Base-by-base conservation (phyloP, 2,797 vertebrate genomes). In the Rhinogobio ventralis region DNA sequence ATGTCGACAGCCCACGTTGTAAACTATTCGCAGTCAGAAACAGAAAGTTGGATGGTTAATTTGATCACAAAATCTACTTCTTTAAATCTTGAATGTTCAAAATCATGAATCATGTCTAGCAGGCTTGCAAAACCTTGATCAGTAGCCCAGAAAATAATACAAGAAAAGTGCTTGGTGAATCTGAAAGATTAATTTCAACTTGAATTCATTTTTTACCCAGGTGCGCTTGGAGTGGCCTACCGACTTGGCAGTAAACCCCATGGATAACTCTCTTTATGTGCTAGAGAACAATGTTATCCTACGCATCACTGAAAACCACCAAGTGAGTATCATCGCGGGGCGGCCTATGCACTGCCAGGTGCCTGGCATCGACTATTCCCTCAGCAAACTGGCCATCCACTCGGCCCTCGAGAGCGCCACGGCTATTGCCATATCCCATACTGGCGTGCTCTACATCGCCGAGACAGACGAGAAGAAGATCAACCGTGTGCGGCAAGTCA, bases 401-500 rank as follows among this genome's bases (percentile, higher is more conserved):
- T 97, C 98, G 0, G 96, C 96, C 11, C 93, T 99, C 90, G 98
- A 99, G 93, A 99, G 98, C 30, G 98, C 98, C 94, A 99, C 97
- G 1, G 97, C 98, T 93, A 98, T 99, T 49, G 97, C 97, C 86
- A 94, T 99, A 89, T 99, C 98, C 74, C 97, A 99, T 93, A 96
- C 96, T 0, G 98, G 98, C 81, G 93, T 98, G 90, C 97, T 99
- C 86, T 99, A 98, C 92, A 99, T 99, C 91, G 96, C 98, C 0
- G 98, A 99, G 94, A 99, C 98, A 0, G 98, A 99, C 7, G 98
- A 99, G 96, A 99, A 99, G 91, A 99, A 99, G 94, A 99, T 99
- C 88, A 99, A 99, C 93, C 96, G 98, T 25, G 97, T 99, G 13
- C 94, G 98, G 92, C 98, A 99, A 95, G 98, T 99, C 87, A 98